Base-by-base conservation (phyloP, 2,797 vertebrate genomes). In the Allobates femoralis region DNA sequence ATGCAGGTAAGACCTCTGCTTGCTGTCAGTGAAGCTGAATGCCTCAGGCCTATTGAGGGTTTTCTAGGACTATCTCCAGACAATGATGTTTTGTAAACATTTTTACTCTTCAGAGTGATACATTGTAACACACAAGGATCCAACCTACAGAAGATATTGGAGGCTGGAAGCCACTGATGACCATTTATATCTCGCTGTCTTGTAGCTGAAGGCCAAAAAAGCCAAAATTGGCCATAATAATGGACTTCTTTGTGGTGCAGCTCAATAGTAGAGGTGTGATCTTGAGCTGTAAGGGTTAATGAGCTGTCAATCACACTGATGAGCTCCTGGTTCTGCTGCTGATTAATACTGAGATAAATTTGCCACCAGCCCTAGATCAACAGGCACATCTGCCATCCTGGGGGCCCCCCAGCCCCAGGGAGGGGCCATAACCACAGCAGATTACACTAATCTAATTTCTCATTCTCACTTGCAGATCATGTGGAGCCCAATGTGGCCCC, bases 371-470 rank as follows among this genome's bases (percentile, higher is more conserved):
- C n/a, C 73, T 8, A 4, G 34, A 7, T 41, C 34, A 71, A 23
- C 62, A 34, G 60, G 69, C 79, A 69, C 79, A 83, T 77, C 71
- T 86, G 85, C 53, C 32, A 26, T 19, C 15, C 46, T 10, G 51
- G 37, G 32, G 37, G 58, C 58, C 32, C 69, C 37, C 30, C 21
- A 5, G n/a, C 71, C 50, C 12, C 69, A 26, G 8, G 69, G 11
- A 26, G 14, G 64, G 34, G 60, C 2, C 37, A 58, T 58, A 26
- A 37, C 82, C 41, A 46, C 5, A 3, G 58, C 19, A 55, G 78
- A 81, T 81, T 64, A 62, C 67, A 41, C 69, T 86, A 86, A 82
- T 86, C 79, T 55, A 32, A 77, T 86, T 86, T 83, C 71, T 82
- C 46, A 66, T 86, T 86, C 85, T 86, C 85, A 76, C 79, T 53